phyloP scores from a whole-genome alignment of 30 jellyfish, hydroid and myxozoan species.

The Cassiopea andromeda region DNA sequence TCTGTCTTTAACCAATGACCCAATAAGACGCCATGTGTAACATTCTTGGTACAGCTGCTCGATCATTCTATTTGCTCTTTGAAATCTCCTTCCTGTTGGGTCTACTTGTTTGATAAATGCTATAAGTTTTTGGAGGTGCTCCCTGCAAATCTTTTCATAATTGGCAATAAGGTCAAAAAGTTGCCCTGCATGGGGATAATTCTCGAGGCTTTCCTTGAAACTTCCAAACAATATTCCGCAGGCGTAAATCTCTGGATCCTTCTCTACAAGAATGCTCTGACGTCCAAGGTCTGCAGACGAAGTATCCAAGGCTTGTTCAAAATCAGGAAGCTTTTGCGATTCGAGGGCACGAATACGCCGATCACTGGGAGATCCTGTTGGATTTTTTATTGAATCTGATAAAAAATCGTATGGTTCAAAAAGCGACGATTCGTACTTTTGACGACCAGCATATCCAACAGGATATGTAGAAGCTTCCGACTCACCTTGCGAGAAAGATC shows the following conservation, averaged over 20 bases:
- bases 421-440: background rate
- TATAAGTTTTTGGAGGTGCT: slow-evolving; percentile 55
- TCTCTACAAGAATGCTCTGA: slow-evolving; percentile 42
- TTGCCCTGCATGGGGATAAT: slow-evolving; percentile 82
- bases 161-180: slow-evolving; percentile 80
- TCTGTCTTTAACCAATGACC: slow-evolving; percentile 73
- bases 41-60: slow-evolving; percentile 90
- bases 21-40: slow-evolving; percentile 91
- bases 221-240: slow-evolving; percentile 58
- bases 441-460: background rate
- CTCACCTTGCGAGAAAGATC: background rate
- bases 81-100: slow-evolving; percentile 80
- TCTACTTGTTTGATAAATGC: slow-evolving; percentile 69
- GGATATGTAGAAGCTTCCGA: background rate
- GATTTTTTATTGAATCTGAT: background rate
- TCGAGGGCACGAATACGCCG: background rate
- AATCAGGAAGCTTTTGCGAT: background rate
- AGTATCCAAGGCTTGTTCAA: background rate
- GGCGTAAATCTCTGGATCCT: slow-evolving; percentile 69
- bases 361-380: background rate
- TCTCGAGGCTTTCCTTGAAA: slow-evolving; percentile 58
- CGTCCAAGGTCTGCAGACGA: slow-evolving; percentile 43
- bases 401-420: background rate
- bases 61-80: slow-evolving; percentile 62
- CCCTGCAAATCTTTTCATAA: slow-evolving; percentile 82